Evolutionary conservation across 92 coral and sea anemone genomes (phyloP), one percentile per base, ranked within the genome.

Genomic region (Siderastrea radians): DNA sequence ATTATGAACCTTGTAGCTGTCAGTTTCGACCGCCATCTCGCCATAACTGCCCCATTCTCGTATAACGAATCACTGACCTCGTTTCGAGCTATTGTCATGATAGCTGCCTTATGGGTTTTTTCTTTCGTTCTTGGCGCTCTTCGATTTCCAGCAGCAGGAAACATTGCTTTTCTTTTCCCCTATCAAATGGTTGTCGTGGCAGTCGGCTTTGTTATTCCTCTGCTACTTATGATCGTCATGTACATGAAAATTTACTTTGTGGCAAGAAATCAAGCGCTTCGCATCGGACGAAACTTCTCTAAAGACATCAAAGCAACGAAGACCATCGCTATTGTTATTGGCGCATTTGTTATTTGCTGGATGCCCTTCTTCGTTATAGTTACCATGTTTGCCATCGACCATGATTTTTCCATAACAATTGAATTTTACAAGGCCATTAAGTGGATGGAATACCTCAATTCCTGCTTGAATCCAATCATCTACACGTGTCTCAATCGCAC

Each of bases 311-410:
- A 97, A 82, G 99, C 99, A 13, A 93, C 98, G 7, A 97, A 97
- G 84, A 97, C 99, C 38, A 96, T 97, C 46, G 99, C 98, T 12
- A 96, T 97, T 38, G 98, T 97, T 11, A 92, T 97, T 58, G 99
- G 99, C 3, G 94, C 98, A 1, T 97, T 92, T 68, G 86, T 96
- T 19, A 62, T 95, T 48, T 97, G 99, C 72, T 97, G 98, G 94
- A 92, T 94, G 82, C 99, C 99, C 8, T 92, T 91, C 51, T 90
- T 95, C 60, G 91, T 79, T 13, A 81, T 90, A 50, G 81, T 94
- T 54, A 88, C 79, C 9, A 82, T 89, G 67, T 83, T 80, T 75
- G 95, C 95, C 48, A 55, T 92, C 45, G 45, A 58, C 4, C 49
- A 70, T 19, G 2, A 43, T 3, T 77, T 46, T 45, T 0, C n/a